Conservation (phyloP, 1,140 invertebrate species). For the Leptinotarsa texana region DNA sequence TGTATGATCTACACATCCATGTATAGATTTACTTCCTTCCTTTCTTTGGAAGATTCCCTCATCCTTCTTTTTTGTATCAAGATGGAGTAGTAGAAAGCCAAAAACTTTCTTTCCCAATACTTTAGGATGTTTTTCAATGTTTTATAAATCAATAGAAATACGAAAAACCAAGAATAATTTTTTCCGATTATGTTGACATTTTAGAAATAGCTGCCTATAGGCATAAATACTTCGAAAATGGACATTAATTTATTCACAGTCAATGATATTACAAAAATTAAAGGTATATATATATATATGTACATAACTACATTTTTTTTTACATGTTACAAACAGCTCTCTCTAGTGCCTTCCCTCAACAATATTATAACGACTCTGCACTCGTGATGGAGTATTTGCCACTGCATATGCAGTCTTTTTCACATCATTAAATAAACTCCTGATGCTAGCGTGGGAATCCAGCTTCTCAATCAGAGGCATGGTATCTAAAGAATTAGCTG, state of each 20-base stretch:
- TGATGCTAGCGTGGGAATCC: conserved; percentile 27
- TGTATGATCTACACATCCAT: too few relatives aligned
- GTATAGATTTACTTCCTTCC: too few relatives aligned
- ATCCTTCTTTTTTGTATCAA: too few relatives aligned
- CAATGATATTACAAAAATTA: not conserved
- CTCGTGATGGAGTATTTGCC: not conserved
- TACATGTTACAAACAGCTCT: not conserved
- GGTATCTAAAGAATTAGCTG: not conserved
- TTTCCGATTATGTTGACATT: too few relatives aligned
- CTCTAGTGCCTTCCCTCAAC: not conserved
- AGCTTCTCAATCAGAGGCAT: not conserved
- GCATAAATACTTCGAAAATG: not conserved
- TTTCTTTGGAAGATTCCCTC: too few relatives aligned
- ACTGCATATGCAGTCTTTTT: conserved; percentile 34
- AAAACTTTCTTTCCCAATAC: too few relatives aligned
- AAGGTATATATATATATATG: not conserved
- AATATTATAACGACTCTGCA: not conserved
- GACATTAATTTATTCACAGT: not conserved
- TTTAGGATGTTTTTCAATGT: too few relatives aligned
- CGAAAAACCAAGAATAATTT: too few relatives aligned
- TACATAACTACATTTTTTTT: not conserved
- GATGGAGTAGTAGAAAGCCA: too few relatives aligned
- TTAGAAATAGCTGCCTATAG: too few relatives aligned
- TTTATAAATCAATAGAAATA: too few relatives aligned
- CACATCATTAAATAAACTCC: conserved; percentile 32